These are phyloP conservation scores for Exaiptasia diaphana DNA, from an alignment of 64 coral and sea anemone species.

Conservation along the genomic window DNA sequence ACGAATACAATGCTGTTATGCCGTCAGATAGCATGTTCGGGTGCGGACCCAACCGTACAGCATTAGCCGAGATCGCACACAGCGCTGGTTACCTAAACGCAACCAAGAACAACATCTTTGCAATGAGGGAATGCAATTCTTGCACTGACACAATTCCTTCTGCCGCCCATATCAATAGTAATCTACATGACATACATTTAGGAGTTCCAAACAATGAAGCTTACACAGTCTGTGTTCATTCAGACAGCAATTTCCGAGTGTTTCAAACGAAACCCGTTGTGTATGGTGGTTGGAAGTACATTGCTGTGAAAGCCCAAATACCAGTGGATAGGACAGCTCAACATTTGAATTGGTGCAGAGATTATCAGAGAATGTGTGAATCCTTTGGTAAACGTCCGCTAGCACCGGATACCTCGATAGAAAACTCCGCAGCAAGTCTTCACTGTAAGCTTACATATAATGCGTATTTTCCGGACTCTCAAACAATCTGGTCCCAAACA, in stretches of 20 bases:
- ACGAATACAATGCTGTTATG: conserved; percentile 27
- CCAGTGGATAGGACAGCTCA: neutral
- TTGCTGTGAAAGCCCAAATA: neutral
- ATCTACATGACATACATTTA: neutral
- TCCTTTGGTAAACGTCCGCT: conserved; percentile 1
- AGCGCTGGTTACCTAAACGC: conserved; percentile 2
- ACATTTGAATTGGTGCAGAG: conserved; percentile 9
- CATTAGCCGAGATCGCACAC: neutral
- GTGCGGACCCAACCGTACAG: neutral
- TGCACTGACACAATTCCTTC: neutral
- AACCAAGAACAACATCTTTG: neutral
- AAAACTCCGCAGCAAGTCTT: neutral
- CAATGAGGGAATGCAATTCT: neutral
- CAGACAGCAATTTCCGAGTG: conserved; percentile 6
- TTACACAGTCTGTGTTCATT: neutral
- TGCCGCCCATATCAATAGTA: neutral
- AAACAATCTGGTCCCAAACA: neutral
- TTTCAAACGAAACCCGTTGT: neutral
- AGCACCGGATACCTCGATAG: neutral
- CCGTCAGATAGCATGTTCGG: neutral
- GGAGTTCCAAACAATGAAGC: neutral
- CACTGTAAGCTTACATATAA: neutral
- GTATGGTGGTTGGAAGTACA: neutral
- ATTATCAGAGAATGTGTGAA: conserved; percentile 20
- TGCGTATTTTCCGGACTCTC: neutral